A percentile compares a stretch with the other conserved stretches of the same genome.
Conservation (phyloP, 2,888 invertebrate species). For the Portevinia maculata region DNA sequence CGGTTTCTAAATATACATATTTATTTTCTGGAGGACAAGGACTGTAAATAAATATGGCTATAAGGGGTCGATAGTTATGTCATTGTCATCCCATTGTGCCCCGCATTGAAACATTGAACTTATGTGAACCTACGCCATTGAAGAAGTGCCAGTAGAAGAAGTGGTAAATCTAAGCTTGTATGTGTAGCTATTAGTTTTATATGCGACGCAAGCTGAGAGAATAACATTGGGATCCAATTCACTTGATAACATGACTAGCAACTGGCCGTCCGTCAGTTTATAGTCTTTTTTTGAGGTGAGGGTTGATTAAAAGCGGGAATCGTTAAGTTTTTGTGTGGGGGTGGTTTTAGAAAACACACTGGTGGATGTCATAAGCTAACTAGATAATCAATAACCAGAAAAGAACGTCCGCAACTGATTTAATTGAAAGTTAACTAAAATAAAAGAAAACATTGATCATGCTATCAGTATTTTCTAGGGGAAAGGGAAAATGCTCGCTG, state of each 20-base stretch:
- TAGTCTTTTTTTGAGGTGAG: constrained; percentile 20
- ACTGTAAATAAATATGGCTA: not conserved
- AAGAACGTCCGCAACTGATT: constrained; percentile 19
- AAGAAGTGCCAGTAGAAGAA: not conserved
- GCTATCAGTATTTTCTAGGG: not conserved
- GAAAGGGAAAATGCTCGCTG: not conserved
- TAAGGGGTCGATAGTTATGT: constrained; percentile 28
- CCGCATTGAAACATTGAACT: constrained; percentile 51
- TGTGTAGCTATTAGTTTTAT: not conserved
- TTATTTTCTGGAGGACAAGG: constrained; percentile 21
- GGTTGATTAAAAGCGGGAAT: constrained; percentile 31
- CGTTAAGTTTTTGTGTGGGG: constrained; percentile 1
- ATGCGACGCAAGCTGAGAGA: not conserved
- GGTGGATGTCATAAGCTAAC: constrained; percentile 11
- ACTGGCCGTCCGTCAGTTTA: not conserved
- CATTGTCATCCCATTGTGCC: not conserved
- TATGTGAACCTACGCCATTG: constrained; percentile 12
- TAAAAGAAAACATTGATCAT: not conserved
- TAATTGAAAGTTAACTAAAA: constrained; percentile 12
- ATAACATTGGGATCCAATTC: constrained; percentile 9
- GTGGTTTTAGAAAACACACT: constrained; percentile 7
- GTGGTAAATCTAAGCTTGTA: not conserved
- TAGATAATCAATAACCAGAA: constrained; percentile 56
- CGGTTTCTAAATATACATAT: not conserved
- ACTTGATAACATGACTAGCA: constrained; percentile 7